Conservation (phyloP, 2,113 vertebrate species). For the Polypterus senegalus region DNA sequence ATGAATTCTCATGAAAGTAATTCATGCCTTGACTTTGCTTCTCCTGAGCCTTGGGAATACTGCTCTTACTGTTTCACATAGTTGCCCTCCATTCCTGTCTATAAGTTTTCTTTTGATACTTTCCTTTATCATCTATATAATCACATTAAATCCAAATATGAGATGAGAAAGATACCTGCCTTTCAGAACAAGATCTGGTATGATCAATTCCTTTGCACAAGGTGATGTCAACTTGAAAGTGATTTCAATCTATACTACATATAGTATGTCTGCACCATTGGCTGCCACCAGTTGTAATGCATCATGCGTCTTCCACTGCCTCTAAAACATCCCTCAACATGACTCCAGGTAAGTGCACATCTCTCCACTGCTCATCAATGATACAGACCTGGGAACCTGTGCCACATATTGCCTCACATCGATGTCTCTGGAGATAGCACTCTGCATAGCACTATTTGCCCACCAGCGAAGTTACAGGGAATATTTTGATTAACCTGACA, state of each 20-base stretch:
- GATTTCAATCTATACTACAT: conserved; percentile 13
- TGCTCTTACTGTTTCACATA: conserved; percentile 1
- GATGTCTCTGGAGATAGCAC: conserved; percentile 17
- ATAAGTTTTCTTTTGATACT: not conserved
- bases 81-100: not conserved
- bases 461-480: conserved; percentile 1
- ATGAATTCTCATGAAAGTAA: not conserved
- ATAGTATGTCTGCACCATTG: conserved; percentile 16
- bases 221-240: not conserved
- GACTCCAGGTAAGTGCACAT: conserved; percentile 2
- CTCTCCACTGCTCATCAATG: conserved; percentile 21
- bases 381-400: conserved; percentile 21
- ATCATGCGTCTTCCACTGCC: conserved; percentile 10
- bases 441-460: conserved; percentile 13
- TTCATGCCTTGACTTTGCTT: conserved; percentile 5
- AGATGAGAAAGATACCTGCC: conserved; percentile 3
- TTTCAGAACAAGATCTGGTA: conserved; percentile 20
- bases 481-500: not conserved
- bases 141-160: conserved; percentile 25
- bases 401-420: conserved; percentile 16
- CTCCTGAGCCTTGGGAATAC: conserved; percentile 13
- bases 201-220: conserved; percentile 1
- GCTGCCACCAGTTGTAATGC: conserved; percentile 14
- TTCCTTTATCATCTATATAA: conserved; percentile 11
- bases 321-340: conserved; percentile 21